phyloP scores from a whole-genome alignment of 1,140 invertebrate genomes.

The Mactra quadrangularis region DNA sequence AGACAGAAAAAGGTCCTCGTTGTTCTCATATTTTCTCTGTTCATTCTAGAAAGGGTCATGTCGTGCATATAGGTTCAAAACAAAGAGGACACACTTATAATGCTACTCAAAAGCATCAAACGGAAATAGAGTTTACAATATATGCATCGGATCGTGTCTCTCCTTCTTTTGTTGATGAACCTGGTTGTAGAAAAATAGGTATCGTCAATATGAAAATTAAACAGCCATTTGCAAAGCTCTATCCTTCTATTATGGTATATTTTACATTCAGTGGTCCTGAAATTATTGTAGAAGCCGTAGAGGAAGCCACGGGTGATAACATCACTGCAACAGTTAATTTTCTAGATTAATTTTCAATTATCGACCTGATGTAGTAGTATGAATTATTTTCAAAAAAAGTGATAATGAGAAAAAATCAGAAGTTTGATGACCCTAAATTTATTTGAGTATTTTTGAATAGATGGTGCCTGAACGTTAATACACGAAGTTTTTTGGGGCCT shows the following conservation, averaged over 20 bases:
- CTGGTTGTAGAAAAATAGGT: conserved; percentile 3
- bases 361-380: no score
- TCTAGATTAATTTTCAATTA: background rate
- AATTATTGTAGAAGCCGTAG: conserved; percentile 14
- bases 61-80: background rate
- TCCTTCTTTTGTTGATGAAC: background rate
- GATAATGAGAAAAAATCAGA: no score
- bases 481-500: no score
- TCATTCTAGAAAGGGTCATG: conserved; percentile 3
- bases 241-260: background rate
- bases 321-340: conserved; percentile 4
- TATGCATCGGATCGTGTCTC: background rate
- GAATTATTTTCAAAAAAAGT: no score
- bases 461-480: no score
- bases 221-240: background rate
- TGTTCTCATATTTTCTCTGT: conserved; percentile 10
- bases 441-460: no score
- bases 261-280: conserved; percentile 35
- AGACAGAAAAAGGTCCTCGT: background rate
- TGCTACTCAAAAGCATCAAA: background rate
- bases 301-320: background rate
- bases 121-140: background rate
- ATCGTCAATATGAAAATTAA: background rate
- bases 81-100: background rate
- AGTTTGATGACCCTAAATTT: no score